A percentile compares a stretch with the other conserved stretches of the same genome.
Evolutionary conservation across 1,140 invertebrate species (phyloP).

Genomic region (Yoshiicerus persimilis): DNA sequence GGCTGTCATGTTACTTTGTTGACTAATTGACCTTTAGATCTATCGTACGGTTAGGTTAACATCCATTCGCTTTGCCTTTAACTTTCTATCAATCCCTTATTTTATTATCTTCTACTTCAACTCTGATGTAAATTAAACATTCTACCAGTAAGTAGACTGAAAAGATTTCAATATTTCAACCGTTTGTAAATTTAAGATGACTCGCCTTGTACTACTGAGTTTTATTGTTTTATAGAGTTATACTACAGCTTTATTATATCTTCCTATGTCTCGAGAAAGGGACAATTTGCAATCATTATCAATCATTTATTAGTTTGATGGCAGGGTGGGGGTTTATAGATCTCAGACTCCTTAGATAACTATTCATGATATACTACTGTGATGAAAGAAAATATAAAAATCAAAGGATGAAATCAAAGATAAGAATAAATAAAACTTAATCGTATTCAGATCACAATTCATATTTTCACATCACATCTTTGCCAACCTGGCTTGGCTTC

Average conservation of each 20-base stretch:
- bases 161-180: not conserved
- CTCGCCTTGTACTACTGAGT: not conserved
- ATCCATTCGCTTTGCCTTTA: not conserved
- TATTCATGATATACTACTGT: not conserved
- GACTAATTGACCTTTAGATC: constrained; percentile 2
- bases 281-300: constrained; percentile 20
- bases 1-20: constrained; percentile 4
- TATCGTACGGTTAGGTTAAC: not conserved
- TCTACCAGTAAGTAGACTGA: not conserved
- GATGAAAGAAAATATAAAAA: not conserved
- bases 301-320: constrained; percentile 2
- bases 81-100: not conserved
- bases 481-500: not conserved
- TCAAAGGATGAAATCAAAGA: not conserved
- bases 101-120: not conserved
- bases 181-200: not conserved
- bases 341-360: not conserved
- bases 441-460: not conserved
- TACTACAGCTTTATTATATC: not conserved
- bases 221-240: not conserved
- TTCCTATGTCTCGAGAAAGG: not conserved
- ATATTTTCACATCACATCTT: not conserved
- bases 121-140: not conserved
- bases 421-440: not conserved
- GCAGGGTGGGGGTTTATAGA: not conserved